Base-by-base conservation (phyloP, 2,888 invertebrate genomes). In the Sialis lutaria region DNA sequence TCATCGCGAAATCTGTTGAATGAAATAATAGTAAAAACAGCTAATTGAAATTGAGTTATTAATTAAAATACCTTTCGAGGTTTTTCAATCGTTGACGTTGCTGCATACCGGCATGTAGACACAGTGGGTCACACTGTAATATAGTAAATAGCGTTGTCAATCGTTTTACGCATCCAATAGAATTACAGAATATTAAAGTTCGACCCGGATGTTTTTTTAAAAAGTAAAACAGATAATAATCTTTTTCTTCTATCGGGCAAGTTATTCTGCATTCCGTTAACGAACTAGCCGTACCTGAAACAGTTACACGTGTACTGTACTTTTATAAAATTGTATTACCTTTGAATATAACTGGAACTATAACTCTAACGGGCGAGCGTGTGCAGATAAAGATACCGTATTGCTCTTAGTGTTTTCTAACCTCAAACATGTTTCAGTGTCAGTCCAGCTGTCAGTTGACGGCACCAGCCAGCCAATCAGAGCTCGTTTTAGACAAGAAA, bases 41-140 rank as follows among this genome's bases (percentile, higher is more conserved):
- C 6, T 5, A 5, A 31, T 30, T 9, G 22, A n/a, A n/a, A n/a
- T n/a, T n/a, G n/a, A n/a, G n/a, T n/a, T 32, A 9, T 2, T 30
- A 10, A 44, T 13, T 33, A n/a, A 32, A 8, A 48, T 58, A 79
- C 74, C 75, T 77, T 62, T 99, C 98, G 5, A 98, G 70, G 67
- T 93, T 97, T 62, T 89, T 91, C 35, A 98, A 67, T 10, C 98
- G 70, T 58, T 95, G 93, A 50, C 87, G 75, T 62, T 99, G 98
- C 50, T 85, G 84, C 96, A 98, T 95, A 52, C 76, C 80, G 0
- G 89, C 87, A 62, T 90, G 88, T 1, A 95, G 64, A 0, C 88
- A 82, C 42, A 88, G 64, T 0, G 89, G 83, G 46, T 73, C 69
- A 53, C 83, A 84, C 48, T 81, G 72, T 9, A 90, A 67, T 51